phyloP scores from a whole-genome alignment of 2,888 invertebrate species.

The Incurvaria masculella region DNA sequence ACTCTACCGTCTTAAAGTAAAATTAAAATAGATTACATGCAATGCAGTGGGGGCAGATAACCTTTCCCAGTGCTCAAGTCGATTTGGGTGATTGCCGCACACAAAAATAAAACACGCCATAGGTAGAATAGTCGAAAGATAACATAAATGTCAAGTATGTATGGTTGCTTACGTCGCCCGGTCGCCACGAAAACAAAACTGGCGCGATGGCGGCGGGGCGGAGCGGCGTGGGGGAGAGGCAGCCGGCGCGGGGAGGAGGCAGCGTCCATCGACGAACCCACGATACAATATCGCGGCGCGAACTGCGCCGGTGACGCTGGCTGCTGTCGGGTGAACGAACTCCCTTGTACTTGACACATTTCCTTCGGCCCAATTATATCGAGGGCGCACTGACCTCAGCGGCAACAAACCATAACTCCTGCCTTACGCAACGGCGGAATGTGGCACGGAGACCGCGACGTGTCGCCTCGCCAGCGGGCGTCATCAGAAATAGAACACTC shows the following conservation, averaged over 20 bases:
- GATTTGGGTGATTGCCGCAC: too few species aligned
- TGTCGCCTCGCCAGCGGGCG: not conserved
- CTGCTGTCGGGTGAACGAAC: slow-evolving; percentile 36
- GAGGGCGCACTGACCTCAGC: slow-evolving; percentile 38
- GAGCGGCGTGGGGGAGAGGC: too few species aligned
- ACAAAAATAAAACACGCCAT: too few species aligned
- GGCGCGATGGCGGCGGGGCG: not conserved
- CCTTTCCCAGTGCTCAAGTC: too few species aligned
- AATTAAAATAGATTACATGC: too few species aligned
- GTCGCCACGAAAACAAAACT: not conserved
- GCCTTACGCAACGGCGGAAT: not conserved
- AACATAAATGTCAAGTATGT: too few species aligned
- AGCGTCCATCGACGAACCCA: too few species aligned
- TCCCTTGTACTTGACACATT: slow-evolving; percentile 55
- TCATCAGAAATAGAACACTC: too few species aligned
- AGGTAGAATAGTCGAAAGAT: not conserved
- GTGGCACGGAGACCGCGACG: not conserved
- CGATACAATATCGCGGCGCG: not conserved
- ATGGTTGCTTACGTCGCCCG: not conserved
- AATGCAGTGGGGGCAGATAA: too few species aligned
- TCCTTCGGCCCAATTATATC: slow-evolving; percentile 43
- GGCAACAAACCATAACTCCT: not conserved
- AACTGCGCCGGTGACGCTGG: slow-evolving; percentile 29
- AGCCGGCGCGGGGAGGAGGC: too few species aligned
- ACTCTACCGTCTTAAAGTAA: too few species aligned